A percentile compares a stretch with the other conserved stretches of the same genome.
phyloP scores from a whole-genome alignment of 2,113 vertebrate species.

The Forbesichthys papilliferus region DNA sequence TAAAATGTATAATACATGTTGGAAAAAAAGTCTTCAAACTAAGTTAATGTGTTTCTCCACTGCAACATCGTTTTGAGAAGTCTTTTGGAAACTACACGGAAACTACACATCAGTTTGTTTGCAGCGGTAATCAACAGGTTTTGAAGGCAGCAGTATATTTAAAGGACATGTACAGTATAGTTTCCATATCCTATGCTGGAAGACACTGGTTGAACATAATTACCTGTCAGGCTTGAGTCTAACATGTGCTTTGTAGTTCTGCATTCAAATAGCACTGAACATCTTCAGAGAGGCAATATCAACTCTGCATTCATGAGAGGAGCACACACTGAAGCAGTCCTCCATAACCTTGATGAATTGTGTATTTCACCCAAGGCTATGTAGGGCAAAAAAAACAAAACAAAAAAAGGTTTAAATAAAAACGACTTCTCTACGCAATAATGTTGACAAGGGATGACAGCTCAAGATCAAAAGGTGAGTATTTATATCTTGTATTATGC shows the following conservation, averaged over 20 bases:
- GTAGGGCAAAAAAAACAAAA: conserved; percentile 63
- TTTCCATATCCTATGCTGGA: conserved; percentile 36
- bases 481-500: conserved; percentile 8
- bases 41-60: not conserved
- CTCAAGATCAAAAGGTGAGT: conserved; percentile 55
- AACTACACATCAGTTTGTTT: conserved; percentile 9
- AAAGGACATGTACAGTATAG: conserved; percentile 32
- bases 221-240: conserved; percentile 61
- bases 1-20: not conserved
- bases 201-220: conserved; percentile 61
- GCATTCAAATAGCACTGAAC: conserved; percentile 68
- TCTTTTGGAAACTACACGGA: conserved; percentile 3
- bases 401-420: conserved; percentile 61
- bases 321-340: conserved; percentile 61
- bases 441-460: conserved; percentile 59
- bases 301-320: conserved; percentile 74
- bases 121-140: conserved; percentile 39
- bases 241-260: conserved; percentile 73
- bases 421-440: conserved; percentile 60
- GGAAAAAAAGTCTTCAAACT: conserved; percentile 6
- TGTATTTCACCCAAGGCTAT: conserved; percentile 77
- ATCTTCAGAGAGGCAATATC: conserved; percentile 67
- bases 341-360: conserved; percentile 78
- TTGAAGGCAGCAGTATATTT: conserved; percentile 50
- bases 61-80: not conserved